Conservation (phyloP, 2,888 invertebrate genomes). For the Tetrapedia diversipes region DNA sequence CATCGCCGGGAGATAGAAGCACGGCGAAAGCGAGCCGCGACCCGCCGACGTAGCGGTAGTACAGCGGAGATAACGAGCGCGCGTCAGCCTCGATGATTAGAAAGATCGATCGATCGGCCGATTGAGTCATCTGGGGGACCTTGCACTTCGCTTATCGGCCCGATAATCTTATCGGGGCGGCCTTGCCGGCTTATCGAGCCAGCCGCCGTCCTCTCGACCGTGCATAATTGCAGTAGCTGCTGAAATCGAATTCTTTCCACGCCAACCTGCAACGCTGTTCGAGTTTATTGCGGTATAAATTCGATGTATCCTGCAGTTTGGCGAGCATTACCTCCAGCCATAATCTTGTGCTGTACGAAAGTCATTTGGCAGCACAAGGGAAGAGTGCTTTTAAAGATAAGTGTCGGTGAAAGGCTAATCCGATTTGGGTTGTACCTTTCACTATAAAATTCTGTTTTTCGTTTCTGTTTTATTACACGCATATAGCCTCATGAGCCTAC, state of each 20-base stretch:
- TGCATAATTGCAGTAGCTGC: constrained; percentile 25
- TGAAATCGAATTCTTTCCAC: not conserved
- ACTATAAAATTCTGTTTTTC: too few species aligned
- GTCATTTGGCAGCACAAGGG: too few species aligned
- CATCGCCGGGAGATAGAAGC: not conserved
- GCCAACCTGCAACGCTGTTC: too few species aligned
- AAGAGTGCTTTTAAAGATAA: too few species aligned
- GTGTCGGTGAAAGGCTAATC: too few species aligned
- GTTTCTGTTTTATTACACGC: too few species aligned
- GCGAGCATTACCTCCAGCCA: too few species aligned
- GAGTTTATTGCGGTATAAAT: too few species aligned
- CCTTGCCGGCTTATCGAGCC: constrained; percentile 45
- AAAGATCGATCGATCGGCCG: constrained; percentile 32
- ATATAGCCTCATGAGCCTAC: too few species aligned
- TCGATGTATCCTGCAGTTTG: too few species aligned
- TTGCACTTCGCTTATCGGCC: constrained; percentile 43
- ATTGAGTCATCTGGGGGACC: constrained; percentile 42
- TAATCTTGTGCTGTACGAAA: too few species aligned
- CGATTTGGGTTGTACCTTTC: too few species aligned
- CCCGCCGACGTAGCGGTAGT: not conserved
- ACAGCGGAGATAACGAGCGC: constrained; percentile 23
- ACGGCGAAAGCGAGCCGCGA: constrained; percentile 5
- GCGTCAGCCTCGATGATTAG: constrained; percentile 24
- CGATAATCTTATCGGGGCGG: constrained; percentile 52
- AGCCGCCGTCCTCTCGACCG: not conserved